Evolutionary conservation across 2,888 invertebrate genomes (phyloP).

Genomic region (Ommatoiulus sabulosus): DNA sequence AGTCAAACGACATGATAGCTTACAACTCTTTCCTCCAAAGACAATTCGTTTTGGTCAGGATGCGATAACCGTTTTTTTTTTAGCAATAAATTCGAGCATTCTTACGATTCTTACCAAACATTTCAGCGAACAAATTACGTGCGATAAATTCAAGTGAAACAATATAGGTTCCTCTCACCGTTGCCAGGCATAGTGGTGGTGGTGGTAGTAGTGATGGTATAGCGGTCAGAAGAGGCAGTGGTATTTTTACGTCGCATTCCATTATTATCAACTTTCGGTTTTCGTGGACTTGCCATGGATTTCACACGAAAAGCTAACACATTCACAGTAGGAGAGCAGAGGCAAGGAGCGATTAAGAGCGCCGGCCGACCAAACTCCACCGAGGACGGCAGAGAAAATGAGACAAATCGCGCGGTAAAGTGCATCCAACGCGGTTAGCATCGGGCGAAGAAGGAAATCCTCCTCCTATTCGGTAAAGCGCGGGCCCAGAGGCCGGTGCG

Average conservation of each 20-base stretch:
- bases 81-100: too few species aligned
- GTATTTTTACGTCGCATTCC: slow-evolving; percentile 28
- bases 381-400: background rate
- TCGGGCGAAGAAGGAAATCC: background rate
- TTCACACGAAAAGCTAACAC: slow-evolving; percentile 8
- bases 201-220: background rate
- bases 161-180: background rate
- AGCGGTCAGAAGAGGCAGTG: background rate
- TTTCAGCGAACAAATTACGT: background rate
- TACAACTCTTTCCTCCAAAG: too few species aligned
- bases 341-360: background rate
- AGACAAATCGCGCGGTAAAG: background rate
- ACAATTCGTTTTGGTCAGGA: too few species aligned
- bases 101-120: background rate
- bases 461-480: background rate
- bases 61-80: too few species aligned
- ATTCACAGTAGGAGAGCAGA: background rate
- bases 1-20: too few species aligned
- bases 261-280: background rate
- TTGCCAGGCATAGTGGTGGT: background rate
- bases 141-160: background rate
- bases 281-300: slow-evolving; percentile 34
- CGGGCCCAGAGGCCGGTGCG: background rate
- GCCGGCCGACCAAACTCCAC: slow-evolving; percentile 28
- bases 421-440: background rate